Evolutionary conservation across 2,113 vertebrate species (phyloP).

Genomic region (Gymnogyps californianus): DNA sequence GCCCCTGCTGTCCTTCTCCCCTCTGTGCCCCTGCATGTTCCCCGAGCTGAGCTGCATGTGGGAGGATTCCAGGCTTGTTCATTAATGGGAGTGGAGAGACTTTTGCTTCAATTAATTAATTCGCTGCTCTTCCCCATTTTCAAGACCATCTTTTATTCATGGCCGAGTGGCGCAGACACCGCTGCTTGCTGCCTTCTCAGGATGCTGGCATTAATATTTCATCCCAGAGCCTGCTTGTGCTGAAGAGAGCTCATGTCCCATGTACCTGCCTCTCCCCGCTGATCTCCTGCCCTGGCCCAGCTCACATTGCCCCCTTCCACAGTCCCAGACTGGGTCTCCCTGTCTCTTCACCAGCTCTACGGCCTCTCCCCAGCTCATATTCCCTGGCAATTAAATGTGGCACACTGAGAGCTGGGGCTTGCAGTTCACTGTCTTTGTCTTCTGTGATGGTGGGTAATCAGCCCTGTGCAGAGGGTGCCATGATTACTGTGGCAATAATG

Average conservation of each 20-base stretch:
- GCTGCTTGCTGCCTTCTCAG: constrained; percentile 51
- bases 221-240: background rate
- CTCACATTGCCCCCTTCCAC: background rate
- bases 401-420: background rate
- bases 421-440: background rate
- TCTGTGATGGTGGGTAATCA: background rate
- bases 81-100: constrained; percentile 26
- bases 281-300: background rate
- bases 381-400: background rate
- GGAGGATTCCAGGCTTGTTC: background rate
- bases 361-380: background rate
- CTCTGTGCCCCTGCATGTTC: background rate
- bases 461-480: background rate
- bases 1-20: background rate
- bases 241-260: background rate
- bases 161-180: constrained; percentile 13
- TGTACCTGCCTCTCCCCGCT: accelerated
- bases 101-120: constrained; percentile 75
- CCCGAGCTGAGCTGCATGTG: background rate
- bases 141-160: constrained; percentile 76
- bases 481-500: background rate
- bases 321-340: background rate
- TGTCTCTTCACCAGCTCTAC: background rate
- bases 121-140: constrained; percentile 66
- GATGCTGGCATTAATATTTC: constrained; percentile 70